Conservation (phyloP, 2,113 vertebrate species). For the Cynocephalus volans region DNA sequence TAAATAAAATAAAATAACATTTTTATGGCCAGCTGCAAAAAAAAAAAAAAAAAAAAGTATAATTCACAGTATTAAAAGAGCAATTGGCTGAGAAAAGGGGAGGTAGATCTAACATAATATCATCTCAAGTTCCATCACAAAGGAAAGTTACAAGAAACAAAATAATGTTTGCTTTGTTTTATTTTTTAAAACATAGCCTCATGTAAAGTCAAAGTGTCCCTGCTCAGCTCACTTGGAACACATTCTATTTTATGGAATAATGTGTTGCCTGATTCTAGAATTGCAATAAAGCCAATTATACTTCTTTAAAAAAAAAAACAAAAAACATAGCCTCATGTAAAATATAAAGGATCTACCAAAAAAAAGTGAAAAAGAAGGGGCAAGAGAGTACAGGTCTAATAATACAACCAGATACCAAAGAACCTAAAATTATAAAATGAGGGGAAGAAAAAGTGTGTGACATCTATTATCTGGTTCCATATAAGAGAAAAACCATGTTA, state of each 20-base stretch:
- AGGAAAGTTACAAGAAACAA: background rate
- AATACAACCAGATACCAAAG: background rate
- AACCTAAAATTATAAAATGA: background rate
- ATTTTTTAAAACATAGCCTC: too few species aligned
- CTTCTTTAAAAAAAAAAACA: too few species aligned
- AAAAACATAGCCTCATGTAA: background rate
- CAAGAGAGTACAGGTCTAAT: background rate
- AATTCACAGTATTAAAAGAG: background rate
- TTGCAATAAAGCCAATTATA: too few species aligned
- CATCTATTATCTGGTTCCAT: background rate
- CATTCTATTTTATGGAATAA: too few species aligned
- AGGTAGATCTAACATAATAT: background rate
- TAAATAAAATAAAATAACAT: too few species aligned
- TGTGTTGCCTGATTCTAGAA: too few species aligned
- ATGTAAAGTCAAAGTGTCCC: too few species aligned
- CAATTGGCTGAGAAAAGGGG: background rate
- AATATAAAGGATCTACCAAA: background rate
- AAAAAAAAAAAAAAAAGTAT: background rate
- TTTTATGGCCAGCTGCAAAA: background rate
- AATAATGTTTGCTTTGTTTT: background rate
- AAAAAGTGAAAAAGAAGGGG: background rate
- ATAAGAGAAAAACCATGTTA: background rate
- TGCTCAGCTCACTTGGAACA: too few species aligned
- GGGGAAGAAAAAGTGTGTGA: background rate
- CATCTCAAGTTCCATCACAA: background rate